Evolutionary conservation across 2,888 invertebrate genomes (phyloP).

Genomic region (Acleris literana): DNA sequence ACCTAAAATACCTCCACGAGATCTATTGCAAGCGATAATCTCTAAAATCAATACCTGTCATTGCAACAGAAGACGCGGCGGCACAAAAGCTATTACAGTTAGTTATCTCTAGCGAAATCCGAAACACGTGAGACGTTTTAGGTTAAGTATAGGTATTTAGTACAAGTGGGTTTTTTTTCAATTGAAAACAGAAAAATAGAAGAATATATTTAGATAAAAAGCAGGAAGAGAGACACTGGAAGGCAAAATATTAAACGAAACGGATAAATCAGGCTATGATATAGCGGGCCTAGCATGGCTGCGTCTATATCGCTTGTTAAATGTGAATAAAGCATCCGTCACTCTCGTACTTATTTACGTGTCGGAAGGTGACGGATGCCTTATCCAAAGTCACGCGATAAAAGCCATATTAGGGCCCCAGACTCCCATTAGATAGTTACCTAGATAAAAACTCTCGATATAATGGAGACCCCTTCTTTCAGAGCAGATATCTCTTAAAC

Average conservation of each 20-base stretch:
- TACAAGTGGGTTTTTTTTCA: background rate
- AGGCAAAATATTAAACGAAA: background rate
- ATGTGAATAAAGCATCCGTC: no score
- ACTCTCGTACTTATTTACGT: no score
- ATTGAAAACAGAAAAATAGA: background rate
- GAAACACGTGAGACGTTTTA: background rate
- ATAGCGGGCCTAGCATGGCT: no score
- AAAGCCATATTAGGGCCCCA: no score
- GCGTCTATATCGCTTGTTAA: no score
- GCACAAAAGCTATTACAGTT: conserved; percentile 22
- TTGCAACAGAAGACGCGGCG: conserved; percentile 16
- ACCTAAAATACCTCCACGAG: background rate
- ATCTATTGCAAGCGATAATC: conserved; percentile 20
- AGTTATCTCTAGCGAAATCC: conserved; percentile 5
- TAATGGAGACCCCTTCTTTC: no score
- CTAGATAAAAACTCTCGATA: no score
- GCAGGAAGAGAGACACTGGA: background rate
- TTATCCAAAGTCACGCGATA: no score
- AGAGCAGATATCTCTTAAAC: no score
- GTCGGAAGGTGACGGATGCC: no score
- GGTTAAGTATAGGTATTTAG: background rate
- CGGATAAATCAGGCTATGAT: background rate
- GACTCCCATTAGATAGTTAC: no score
- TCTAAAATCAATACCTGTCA: conserved; percentile 17
- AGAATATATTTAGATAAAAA: background rate